These are phyloP conservation scores for Lasioglossum lativentre DNA, from an alignment of 2,888 invertebrate species.

Conservation along the genomic window DNA sequence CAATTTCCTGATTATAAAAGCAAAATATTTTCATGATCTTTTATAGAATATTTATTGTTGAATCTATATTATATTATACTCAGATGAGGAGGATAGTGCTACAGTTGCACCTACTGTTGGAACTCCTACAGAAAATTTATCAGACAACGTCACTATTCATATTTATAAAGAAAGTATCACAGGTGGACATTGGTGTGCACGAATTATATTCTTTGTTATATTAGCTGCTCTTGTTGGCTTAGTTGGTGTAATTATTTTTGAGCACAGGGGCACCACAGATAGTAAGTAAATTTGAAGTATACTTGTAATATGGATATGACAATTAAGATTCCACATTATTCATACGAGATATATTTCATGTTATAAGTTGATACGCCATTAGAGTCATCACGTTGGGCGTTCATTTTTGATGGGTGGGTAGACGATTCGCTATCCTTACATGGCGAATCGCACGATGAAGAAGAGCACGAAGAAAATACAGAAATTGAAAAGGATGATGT, in stretches of 20 bases:
- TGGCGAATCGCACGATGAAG: conserved; percentile 71
- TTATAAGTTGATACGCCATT: conserved; percentile 87
- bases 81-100: conserved; percentile 82
- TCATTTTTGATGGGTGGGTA: conserved; percentile 92
- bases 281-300: conserved; percentile 86
- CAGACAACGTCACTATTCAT: conserved; percentile 91
- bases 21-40: background rate
- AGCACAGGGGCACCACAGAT: conserved; percentile 92
- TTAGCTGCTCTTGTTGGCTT: conserved; percentile 90
- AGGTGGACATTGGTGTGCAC: conserved; percentile 94
- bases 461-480: conserved; percentile 81
- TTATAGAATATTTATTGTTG: conserved; percentile 17
- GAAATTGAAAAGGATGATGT: conserved; percentile 85
- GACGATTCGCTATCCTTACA: conserved; percentile 86
- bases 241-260: conserved; percentile 91
- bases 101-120: conserved; percentile 77
- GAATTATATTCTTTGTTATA: conserved; percentile 92
- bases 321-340: background rate
- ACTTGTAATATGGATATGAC: background rate
- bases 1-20: background rate
- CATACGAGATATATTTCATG: conserved; percentile 24
- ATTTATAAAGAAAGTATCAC: conserved; percentile 91
- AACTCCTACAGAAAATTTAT: conserved; percentile 72
- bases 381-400: conserved; percentile 90
- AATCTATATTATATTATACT: conserved; percentile 40